Evolutionary conservation across 2,113 vertebrate genomes (phyloP).

Genomic region (Panthera uncia): DNA sequence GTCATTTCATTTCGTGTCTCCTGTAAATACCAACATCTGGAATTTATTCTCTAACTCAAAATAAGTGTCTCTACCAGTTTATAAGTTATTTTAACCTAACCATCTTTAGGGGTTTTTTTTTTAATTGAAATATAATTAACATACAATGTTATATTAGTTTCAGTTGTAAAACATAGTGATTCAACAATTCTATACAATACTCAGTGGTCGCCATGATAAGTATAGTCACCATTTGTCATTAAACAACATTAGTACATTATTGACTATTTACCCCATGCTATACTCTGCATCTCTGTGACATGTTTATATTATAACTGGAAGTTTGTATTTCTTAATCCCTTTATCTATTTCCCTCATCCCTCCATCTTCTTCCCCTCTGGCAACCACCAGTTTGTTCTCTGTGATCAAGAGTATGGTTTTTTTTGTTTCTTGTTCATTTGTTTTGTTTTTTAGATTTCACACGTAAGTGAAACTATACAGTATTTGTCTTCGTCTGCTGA

Average conservation of each 20-base stretch:
- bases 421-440: background rate
- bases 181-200: background rate
- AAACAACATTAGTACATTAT: background rate
- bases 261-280: background rate
- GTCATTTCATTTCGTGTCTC: background rate
- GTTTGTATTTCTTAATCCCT: background rate
- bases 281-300: background rate
- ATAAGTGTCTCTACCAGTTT: background rate
- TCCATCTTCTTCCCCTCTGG: background rate
- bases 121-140: background rate
- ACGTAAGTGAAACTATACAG: background rate
- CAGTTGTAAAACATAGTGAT: background rate
- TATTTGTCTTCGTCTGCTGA: background rate
- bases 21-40: background rate
- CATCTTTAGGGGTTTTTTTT: background rate
- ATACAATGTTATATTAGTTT: background rate
- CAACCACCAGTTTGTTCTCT: background rate
- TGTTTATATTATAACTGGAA: background rate
- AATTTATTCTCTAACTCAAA: background rate
- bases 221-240: background rate
- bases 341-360: background rate
- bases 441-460: background rate
- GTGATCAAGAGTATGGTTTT: background rate
- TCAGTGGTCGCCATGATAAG: background rate
- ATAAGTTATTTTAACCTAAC: conserved; percentile 5